These are phyloP conservation scores for Alloscopus bannaensis DNA, from an alignment of 2,888 invertebrate genomes.

Conservation along the genomic window DNA sequence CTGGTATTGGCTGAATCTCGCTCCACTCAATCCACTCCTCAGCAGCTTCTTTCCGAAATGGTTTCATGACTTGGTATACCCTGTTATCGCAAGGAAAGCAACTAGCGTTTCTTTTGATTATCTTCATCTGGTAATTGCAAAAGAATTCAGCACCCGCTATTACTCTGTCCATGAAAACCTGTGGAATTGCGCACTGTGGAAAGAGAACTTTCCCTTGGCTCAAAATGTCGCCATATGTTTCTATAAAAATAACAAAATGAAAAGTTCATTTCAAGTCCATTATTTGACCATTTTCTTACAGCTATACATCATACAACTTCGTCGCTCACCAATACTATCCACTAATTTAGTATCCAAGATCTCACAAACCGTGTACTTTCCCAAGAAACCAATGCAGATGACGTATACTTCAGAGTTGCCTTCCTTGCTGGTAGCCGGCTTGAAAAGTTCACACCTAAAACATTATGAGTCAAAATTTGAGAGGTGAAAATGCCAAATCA, in stretches of 20 bases:
- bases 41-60: conserved; percentile 49
- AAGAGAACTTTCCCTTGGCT: conserved; percentile 77
- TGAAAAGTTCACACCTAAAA: conserved; percentile 84
- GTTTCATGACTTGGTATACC: conserved; percentile 44
- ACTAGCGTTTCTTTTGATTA: conserved; percentile 64
- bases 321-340: conserved; percentile 14
- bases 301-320: conserved; percentile 19
- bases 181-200: conserved; percentile 79
- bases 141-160: conserved; percentile 82
- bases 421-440: conserved; percentile 94
- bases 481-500: background rate
- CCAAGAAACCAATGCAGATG: conserved; percentile 82
- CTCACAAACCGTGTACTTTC: conserved; percentile 74
- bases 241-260: conserved; percentile 39
- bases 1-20: conserved; percentile 12
- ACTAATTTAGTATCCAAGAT: conserved; percentile 28
- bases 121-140: conserved; percentile 74
- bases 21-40: conserved; percentile 55
- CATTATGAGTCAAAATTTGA: conserved; percentile 9
- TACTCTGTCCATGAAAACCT: conserved; percentile 81
- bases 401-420: conserved; percentile 97
- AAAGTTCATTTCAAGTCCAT: too few relatives aligned
- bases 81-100: conserved; percentile 36
- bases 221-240: conserved; percentile 74
- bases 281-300: background rate